These are phyloP conservation scores for Pelobates cultripes DNA, from an alignment of 2,797 vertebrate species.

Conservation along the genomic window DNA sequence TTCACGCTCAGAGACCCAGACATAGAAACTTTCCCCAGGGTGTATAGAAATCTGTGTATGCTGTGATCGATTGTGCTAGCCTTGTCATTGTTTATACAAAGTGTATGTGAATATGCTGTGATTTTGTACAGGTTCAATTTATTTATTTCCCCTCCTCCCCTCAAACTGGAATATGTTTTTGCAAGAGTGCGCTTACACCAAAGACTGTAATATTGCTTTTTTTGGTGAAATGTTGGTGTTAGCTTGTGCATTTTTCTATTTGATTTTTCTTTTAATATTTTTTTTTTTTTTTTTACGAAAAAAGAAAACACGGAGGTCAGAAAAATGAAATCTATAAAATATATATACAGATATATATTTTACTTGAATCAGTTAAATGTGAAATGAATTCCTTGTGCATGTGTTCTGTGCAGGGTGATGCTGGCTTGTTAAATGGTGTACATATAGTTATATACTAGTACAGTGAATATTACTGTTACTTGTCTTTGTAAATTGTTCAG, in stretches of 20 bases:
- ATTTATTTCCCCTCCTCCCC: slow-evolving; percentile 86
- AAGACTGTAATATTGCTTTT: slow-evolving; percentile 92
- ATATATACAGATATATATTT: slow-evolving; percentile 61
- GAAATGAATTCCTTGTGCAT: slow-evolving; percentile 86
- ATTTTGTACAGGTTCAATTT: slow-evolving; percentile 94
- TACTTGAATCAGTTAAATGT: slow-evolving; percentile 96
- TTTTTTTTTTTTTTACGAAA: slow-evolving; percentile 68
- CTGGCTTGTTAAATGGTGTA: slow-evolving; percentile 68
- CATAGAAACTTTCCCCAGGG: slow-evolving; percentile 77
- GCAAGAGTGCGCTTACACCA: slow-evolving; percentile 93
- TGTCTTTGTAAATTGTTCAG: slow-evolving; percentile 69
- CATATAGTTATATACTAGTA: no score
- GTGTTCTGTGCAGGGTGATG: slow-evolving; percentile 83
- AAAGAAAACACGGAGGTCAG: slow-evolving; percentile 53
- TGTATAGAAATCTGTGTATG: slow-evolving; percentile 89
- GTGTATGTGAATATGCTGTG: slow-evolving; percentile 76
- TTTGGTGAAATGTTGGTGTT: slow-evolving; percentile 89
- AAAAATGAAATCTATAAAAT: slow-evolving; percentile 54
- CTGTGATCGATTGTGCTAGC: slow-evolving; percentile 89
- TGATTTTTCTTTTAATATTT: slow-evolving; percentile 31
- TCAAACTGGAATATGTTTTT: slow-evolving; percentile 74
- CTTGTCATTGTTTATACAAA: slow-evolving; percentile 81
- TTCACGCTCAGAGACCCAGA: slow-evolving; percentile 90
- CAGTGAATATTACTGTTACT: slow-evolving; percentile 77
- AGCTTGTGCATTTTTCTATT: slow-evolving; percentile 68